Base-by-base conservation (phyloP, 2,113 vertebrate genomes). In the Albula goreensis region DNA sequence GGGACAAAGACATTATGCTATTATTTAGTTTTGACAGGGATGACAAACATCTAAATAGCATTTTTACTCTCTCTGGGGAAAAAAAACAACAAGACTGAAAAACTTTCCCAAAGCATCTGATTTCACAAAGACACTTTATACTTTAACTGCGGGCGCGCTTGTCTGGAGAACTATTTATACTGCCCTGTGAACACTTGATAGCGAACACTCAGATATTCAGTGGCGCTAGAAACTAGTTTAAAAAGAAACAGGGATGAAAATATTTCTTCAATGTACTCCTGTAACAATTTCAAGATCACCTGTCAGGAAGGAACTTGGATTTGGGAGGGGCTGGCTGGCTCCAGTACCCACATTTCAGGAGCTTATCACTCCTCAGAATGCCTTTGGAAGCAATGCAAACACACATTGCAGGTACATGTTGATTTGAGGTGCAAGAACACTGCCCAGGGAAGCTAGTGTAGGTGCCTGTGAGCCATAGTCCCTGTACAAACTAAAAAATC, bases 31-130 rank as follows among this genome's bases (percentile, higher is more conserved):
- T 74, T 31, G 70, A 74, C n/a, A 74, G 70, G 70, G 70, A 9
- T 74, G 70, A 74, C 70, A 74, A 74, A 74, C 70, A 74, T 74
- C 70, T n/a, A 74, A 74, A 74, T 74, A 74, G 31, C 8, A 74
- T 74, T 74, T 74, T 74, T 74, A 74, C 31, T 74, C 70, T 74
- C 70, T 25, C 70, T 31, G 2, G 70, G 70, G 9, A 74, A 74
- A 31, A 13, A 25, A 74, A n/a, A 56, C 31, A 66, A 66, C 60
- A 22, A 60, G 19, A n/a, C 22, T 6, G 17, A 22, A 70, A 8
- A 5, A 70, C 63, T 70, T 74, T 74, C 70, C 70, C 70, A 74
- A 74, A 74, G 70, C 70, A 74, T 74, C 70, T n/a, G n/a, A 70
- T 70, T 70, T n/a, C 63, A 70, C 63, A 56, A 12, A 74, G 70